Evolutionary conservation across 2,888 invertebrate genomes (phyloP).

Genomic region (Leptopilina drosophilae): DNA sequence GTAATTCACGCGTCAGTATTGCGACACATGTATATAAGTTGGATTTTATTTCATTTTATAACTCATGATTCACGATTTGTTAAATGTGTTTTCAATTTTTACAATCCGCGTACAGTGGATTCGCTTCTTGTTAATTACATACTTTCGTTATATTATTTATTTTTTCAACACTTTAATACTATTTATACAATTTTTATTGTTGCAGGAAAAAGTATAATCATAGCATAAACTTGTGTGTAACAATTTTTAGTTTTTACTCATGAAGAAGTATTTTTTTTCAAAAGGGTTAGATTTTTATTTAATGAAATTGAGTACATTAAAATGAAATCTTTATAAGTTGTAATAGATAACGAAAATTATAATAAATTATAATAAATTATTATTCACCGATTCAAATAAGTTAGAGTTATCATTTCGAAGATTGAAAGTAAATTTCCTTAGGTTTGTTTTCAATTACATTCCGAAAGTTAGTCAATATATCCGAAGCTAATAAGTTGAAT

Average conservation of each 20-base stretch:
- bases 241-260: too few relatives aligned
- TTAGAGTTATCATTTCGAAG: neutral
- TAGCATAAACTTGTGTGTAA: too few relatives aligned
- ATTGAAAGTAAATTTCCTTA: constrained; percentile 5
- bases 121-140: too few relatives aligned
- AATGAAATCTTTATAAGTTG: too few relatives aligned
- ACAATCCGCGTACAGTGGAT: neutral
- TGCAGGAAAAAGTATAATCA: too few relatives aligned
- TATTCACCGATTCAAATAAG: neutral
- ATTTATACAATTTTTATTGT: too few relatives aligned
- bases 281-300: too few relatives aligned
- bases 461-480: neutral
- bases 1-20: neutral
- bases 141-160: too few relatives aligned
- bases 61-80: neutral
- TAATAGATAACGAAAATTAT: neutral
- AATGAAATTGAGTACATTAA: too few relatives aligned
- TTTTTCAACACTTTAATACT: too few relatives aligned
- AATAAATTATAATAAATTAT: neutral
- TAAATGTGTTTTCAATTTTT: neutral
- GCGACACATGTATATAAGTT: neutral
- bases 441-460: constrained; percentile 3
- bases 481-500: neutral
- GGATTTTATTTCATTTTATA: neutral
- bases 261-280: too few relatives aligned